Evolutionary conservation across 2,888 invertebrate genomes (phyloP).

Genomic region (Drosophila monieri): DNA sequence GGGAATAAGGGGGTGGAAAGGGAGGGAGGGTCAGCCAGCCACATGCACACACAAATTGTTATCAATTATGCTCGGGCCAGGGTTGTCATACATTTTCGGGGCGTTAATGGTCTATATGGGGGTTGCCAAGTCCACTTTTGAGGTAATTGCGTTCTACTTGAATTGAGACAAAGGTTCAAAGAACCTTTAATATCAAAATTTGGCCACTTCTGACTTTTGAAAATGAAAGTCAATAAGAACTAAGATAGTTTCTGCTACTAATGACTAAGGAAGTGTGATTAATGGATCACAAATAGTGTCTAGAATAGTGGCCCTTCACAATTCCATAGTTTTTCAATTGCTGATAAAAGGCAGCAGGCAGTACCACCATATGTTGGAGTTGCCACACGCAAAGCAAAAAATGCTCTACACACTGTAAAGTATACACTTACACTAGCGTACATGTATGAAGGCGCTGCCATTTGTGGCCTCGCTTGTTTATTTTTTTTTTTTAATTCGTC

Average conservation of each 20-base stretch:
- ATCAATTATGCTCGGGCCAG: constrained; percentile 63
- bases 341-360: constrained; percentile 52
- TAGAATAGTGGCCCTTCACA: constrained; percentile 47
- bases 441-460: constrained; percentile 50
- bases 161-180: not conserved
- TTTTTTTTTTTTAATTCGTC: constrained; percentile 40
- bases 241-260: too few species aligned
- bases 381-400: constrained; percentile 73
- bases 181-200: not conserved
- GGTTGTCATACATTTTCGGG: constrained; percentile 30
- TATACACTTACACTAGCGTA: constrained; percentile 7
- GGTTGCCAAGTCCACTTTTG: constrained; percentile 23
- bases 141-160: not conserved
- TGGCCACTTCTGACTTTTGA: not conserved
- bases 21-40: constrained; percentile 4
- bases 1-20: constrained; percentile 1
- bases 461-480: constrained; percentile 66
- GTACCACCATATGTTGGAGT: constrained; percentile 60
- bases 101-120: not conserved
- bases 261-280: not conserved
- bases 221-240: not conserved
- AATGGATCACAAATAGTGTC: constrained; percentile 15
- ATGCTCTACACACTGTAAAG: constrained; percentile 31
- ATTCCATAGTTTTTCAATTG: constrained; percentile 43
- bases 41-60: constrained; percentile 43